These are phyloP conservation scores for Agrochola litura DNA, from an alignment of 2,888 invertebrate genomes.

Conservation along the genomic window DNA sequence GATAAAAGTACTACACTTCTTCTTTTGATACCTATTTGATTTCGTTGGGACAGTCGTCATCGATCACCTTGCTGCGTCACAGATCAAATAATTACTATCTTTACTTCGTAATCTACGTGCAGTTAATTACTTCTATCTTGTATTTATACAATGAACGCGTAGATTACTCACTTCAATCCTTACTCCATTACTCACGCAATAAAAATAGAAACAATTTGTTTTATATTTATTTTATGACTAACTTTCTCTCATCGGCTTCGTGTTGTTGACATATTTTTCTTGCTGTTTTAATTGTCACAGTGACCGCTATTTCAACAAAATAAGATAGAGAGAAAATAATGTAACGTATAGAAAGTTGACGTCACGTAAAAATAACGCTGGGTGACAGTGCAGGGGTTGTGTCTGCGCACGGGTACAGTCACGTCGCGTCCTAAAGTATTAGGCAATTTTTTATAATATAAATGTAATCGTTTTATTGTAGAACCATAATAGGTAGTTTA, in stretches of 20 bases:
- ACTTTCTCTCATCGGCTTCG: slow-evolving; percentile 27
- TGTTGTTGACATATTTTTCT: slow-evolving; percentile 25
- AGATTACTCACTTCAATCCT: slow-evolving; percentile 25
- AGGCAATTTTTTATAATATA: no score
- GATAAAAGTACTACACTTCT: no score
- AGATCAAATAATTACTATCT: background rate
- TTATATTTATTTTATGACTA: slow-evolving; percentile 47
- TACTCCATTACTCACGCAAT: slow-evolving; percentile 31
- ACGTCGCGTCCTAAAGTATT: no score
- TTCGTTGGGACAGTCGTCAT: background rate
- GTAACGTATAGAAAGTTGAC: no score
- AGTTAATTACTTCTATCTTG: slow-evolving; percentile 11
- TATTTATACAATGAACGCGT: slow-evolving; percentile 14
- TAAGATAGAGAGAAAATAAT: background rate
- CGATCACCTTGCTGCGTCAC: background rate
- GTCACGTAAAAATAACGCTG: no score
- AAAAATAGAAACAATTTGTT: slow-evolving; percentile 31
- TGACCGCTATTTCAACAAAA: background rate
- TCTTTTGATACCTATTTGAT: background rate
- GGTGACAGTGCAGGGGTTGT: no score
- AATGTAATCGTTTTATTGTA: no score
- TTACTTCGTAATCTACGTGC: slow-evolving; percentile 23
- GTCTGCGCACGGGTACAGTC: no score
- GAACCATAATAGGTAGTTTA: no score
- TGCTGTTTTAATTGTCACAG: background rate